A percentile compares a stretch with the other conserved stretches of the same genome.
Evolutionary conservation across 1,140 invertebrate species (phyloP).

Genomic region (Neodiprion lecontei): DNA sequence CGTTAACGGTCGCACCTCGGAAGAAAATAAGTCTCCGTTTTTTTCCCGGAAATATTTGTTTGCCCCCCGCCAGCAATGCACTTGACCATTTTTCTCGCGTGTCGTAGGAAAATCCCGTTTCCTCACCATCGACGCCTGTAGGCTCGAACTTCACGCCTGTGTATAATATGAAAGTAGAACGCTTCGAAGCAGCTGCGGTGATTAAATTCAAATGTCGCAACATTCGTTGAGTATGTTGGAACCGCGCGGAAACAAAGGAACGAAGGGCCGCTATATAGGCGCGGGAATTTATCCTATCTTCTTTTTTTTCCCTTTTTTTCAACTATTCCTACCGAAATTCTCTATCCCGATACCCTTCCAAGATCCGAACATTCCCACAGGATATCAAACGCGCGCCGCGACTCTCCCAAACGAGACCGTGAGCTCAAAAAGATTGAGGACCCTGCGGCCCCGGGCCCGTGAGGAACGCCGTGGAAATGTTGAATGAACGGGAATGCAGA

Average conservation of each 20-base stretch:
- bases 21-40: no score
- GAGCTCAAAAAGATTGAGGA: constrained; percentile 7
- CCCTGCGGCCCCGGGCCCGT: neutral
- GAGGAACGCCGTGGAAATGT: neutral
- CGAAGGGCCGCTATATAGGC: neutral
- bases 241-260: neutral
- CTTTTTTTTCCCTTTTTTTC: neutral
- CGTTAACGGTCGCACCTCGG: no score
- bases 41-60: neutral
- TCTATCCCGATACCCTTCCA: neutral
- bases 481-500: constrained; percentile 3
- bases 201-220: neutral
- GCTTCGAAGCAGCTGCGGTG: neutral
- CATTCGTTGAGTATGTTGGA: neutral
- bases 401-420: neutral
- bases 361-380: neutral
- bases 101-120: no score
- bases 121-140: no score
- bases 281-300: neutral
- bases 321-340: neutral
- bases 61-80: no score
- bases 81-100: no score
- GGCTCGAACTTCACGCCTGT: no score
- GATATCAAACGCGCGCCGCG: constrained; percentile 3
- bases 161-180: no score